Percentiles rank a stretch among this genome's conserved stretches.
Conservation (phyloP, 2,113 vertebrate genomes). For the Labeo rohita region DNA sequence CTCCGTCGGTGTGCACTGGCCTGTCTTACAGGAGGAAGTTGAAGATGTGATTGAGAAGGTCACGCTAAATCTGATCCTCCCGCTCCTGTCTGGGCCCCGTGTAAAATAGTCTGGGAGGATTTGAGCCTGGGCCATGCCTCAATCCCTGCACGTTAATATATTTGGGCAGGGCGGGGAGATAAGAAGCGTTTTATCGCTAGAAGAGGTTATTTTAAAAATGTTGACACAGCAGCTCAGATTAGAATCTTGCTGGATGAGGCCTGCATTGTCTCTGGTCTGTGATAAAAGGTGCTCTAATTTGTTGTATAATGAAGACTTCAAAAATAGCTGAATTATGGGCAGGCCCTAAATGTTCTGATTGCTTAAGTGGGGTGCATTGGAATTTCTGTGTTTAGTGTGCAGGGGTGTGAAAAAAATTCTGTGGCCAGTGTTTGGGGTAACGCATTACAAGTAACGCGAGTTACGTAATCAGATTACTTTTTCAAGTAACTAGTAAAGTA, state of each 20-base stretch:
- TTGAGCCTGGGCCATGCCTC: slow-evolving; percentile 20
- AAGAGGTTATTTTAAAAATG: slow-evolving; percentile 50
- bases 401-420: background rate
- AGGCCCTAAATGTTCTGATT: background rate
- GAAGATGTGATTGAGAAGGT: slow-evolving; percentile 44
- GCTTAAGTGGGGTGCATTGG: background rate
- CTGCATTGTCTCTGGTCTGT: slow-evolving; percentile 30
- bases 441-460: too few species aligned
- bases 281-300: slow-evolving; percentile 49
- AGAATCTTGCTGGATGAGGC: slow-evolving; percentile 44
- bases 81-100: slow-evolving; percentile 54
- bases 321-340: slow-evolving; percentile 22
- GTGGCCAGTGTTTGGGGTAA: background rate
- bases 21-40: slow-evolving; percentile 13
- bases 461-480: too few species aligned
- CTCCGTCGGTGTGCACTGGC: background rate
- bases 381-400: background rate
- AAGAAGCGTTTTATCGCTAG: slow-evolving; percentile 25
- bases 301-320: slow-evolving; percentile 34
- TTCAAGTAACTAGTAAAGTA: too few species aligned
- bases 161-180: slow-evolving; percentile 29
- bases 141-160: slow-evolving; percentile 19
- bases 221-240: slow-evolving; percentile 52
- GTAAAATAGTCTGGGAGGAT: slow-evolving; percentile 29
- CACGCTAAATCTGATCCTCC: slow-evolving; percentile 29